Evolutionary conservation across 2,888 invertebrate species (phyloP).

Genomic region (Caradrina clavipalpis): DNA sequence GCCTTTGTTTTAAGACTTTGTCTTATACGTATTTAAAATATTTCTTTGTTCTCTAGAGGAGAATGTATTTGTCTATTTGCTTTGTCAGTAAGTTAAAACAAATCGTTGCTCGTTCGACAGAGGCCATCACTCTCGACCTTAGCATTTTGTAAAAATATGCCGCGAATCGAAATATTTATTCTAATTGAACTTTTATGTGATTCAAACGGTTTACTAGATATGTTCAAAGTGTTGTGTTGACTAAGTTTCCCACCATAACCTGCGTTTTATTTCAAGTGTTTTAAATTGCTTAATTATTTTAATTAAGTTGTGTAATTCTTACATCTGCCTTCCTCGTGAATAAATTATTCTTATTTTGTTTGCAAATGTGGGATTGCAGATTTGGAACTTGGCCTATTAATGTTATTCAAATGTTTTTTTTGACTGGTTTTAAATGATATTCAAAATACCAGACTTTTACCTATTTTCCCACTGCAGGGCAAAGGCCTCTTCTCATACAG

Average conservation of each 20-base stretch:
- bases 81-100: constrained; percentile 39
- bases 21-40: constrained; percentile 4
- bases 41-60: constrained; percentile 39
- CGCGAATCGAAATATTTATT: constrained; percentile 28
- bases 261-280: constrained; percentile 25
- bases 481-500: no score
- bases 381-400: neutral
- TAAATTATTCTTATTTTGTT: constrained; percentile 13
- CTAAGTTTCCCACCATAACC: constrained; percentile 22
- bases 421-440: no score
- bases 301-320: constrained; percentile 23
- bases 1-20: constrained; percentile 3
- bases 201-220: constrained; percentile 13
- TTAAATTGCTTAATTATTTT: constrained; percentile 41
- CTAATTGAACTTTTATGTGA: constrained; percentile 32
- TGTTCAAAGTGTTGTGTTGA: neutral
- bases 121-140: constrained; percentile 53
- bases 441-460: no score
- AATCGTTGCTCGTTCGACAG: constrained; percentile 36
- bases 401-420: neutral
- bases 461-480: no score
- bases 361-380: constrained; percentile 1
- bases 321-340: constrained; percentile 15
- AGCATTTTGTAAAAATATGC: constrained; percentile 51
- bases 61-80: constrained; percentile 45